phyloP scores from a whole-genome alignment of 1,140 invertebrate species.

The Drosophila burlai region DNA sequence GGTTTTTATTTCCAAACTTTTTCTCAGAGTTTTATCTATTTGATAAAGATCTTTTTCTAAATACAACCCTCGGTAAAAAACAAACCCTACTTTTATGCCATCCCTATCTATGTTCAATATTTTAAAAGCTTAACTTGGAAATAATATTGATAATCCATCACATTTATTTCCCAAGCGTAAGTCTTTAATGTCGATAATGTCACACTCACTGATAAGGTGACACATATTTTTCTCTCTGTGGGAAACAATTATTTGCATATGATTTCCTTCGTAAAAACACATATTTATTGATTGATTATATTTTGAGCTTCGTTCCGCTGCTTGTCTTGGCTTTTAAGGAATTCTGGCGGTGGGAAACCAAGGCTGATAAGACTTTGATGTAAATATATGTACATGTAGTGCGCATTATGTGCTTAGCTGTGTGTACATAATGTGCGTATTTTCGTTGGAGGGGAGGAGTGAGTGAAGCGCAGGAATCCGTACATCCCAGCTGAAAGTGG shows the following conservation, averaged over 20 bases:
- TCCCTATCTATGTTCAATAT: not conserved
- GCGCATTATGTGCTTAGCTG: constrained; percentile 35
- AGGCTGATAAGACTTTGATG: constrained; percentile 39
- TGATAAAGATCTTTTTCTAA: not conserved
- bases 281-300: constrained; percentile 43
- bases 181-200: not conserved
- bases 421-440: constrained; percentile 26
- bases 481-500: constrained; percentile 12
- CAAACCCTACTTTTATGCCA: not conserved
- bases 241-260: constrained; percentile 27
- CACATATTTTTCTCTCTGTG: constrained; percentile 11
- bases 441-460: not conserved
- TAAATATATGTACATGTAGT: constrained; percentile 3
- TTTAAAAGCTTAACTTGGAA: not conserved
- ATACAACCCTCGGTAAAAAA: not conserved
- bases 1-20: not conserved
- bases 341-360: constrained; percentile 20
- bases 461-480: not conserved
- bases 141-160: not conserved
- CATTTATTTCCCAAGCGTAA: not conserved
- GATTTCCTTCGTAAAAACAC: constrained; percentile 5
- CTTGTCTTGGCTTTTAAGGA: constrained; percentile 26
- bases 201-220: not conserved
- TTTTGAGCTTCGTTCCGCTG: constrained; percentile 29
- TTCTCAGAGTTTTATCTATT: not conserved